Base-by-base conservation (phyloP, 2,797 vertebrate species). In the Hapalemur alaotrensis region DNA sequence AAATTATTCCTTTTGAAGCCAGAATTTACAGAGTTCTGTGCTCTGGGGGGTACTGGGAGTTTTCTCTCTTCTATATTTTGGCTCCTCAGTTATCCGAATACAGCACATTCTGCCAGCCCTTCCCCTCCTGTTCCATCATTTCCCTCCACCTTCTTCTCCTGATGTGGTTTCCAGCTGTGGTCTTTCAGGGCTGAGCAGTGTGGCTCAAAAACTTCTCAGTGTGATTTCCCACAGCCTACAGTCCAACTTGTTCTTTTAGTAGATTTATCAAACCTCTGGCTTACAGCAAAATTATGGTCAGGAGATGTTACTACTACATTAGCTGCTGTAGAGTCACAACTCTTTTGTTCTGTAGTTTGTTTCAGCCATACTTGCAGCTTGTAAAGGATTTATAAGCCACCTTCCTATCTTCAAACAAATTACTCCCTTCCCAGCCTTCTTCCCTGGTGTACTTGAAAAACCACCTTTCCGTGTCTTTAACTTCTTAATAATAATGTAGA, bases 1-100 rank as follows among this genome's bases (percentile, higher is more conserved):
- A 86, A 90, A 28, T 65, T 82, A 69, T 15, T 79, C 50, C 20
- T 91, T 95, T 69, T 61, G 59, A 87, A 92, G 43, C 20, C 73
- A 73, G 41, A 75, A 67, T 81, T 30, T 46, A 65, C 1, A 25
- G 11, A n/a, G 54, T 76, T 48, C 30, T 75, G 35, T 61, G 30
- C 12, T 54, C 15, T n/a, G 69, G 11, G 2, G 7, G 12, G 4
- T 25, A 8, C 4, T 11, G 4, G 18, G 8, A 9, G 54, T 57
- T 23, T 17, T 46, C 30, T 76, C n/a, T 61, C 57, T 76, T 28
- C 22, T 61, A 2, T 9, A 46, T 28, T 69, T 84, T 38, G 43
- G 5, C 63, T 87, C 32, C 43, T 69, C 50, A 1, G 0, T 63
- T 61, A 41, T 43, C 91, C 50, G 83, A 93, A 81, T 20, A n/a